Evolutionary conservation across 2,888 invertebrate genomes (phyloP), one percentile per base, ranked within the genome.

Genomic region (Scelioninae gen. 1): DNA sequence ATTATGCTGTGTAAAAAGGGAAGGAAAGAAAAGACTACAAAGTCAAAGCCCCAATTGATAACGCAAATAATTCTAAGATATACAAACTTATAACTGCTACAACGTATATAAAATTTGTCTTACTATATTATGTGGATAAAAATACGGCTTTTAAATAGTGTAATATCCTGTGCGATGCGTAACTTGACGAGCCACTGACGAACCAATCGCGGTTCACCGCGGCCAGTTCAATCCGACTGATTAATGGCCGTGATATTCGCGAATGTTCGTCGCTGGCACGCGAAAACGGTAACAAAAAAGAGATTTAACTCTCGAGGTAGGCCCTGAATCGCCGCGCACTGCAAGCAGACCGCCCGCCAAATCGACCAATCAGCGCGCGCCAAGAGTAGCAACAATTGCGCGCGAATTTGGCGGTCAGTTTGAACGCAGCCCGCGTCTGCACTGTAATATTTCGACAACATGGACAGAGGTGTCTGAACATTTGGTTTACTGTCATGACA

Each of bases 401-500:
- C n/a, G n/a, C n/a, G n/a, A n/a, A n/a, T 68, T 69, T 66, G 62
- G 40, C 51, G 10, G 40, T n/a, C n/a, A n/a, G n/a, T n/a, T n/a
- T n/a, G n/a, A 23, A 23, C 23, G 23, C 43, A 47, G n/a, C 8
- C 49, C 62, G 74, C 66, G 40, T 60, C 31, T 23, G 45, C 53
- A 38, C 53, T 72, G 56, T 51, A 10, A 23, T 80, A 53, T 68
- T 63, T 79, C 66, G 69, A 78, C 60, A 66, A 79, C 62, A 56
- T 45, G 80, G 45, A 62, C 66, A 72, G 72, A 79, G 68, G 74
- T 80, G 66, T 80, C 68, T 74, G 58, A 82, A 82, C 82, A 76
- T 82, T 82, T 82, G 82, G 76, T 69, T 75, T 58, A 82, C 66
- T 76, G 82, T 82, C 82, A 82, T 82, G 82, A 76, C 75, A 72